These are phyloP conservation scores for Arrhopalites spinosus DNA, from an alignment of 2,888 invertebrate species.

Conservation along the genomic window DNA sequence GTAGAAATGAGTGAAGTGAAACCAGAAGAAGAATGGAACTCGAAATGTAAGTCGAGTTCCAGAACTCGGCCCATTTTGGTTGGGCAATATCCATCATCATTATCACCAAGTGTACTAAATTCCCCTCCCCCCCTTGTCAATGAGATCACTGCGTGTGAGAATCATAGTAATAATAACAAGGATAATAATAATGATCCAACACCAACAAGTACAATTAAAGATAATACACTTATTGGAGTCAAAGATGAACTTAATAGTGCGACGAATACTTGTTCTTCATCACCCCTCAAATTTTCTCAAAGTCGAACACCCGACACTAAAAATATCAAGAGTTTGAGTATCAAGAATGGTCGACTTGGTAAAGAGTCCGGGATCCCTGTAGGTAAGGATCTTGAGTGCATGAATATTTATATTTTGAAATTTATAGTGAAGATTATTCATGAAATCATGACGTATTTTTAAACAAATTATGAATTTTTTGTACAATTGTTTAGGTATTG, in stretches of 20 bases:
- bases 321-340: slow-evolving; percentile 11
- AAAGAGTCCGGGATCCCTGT: slow-evolving; percentile 47
- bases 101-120: background rate
- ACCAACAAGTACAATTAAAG: too few species aligned
- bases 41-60: background rate
- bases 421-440: too few species aligned
- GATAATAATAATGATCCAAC: slow-evolving; percentile 10
- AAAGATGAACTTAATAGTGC: background rate
- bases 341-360: slow-evolving; percentile 22
- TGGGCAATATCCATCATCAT: background rate
- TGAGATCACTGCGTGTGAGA: too few species aligned
- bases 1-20: slow-evolving; percentile 17
- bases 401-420: too few species aligned
- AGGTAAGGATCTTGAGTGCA: too few species aligned
- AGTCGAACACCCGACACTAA: slow-evolving; percentile 7
- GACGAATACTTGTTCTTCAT: background rate
- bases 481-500: too few species aligned
- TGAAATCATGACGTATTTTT: too few species aligned
- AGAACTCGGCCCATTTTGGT: background rate
- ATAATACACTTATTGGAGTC: background rate
- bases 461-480: too few species aligned
- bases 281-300: slow-evolving; percentile 9
- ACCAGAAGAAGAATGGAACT: slow-evolving; percentile 8
- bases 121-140: too few species aligned
- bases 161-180: background rate